Conservation (phyloP, 2,888 invertebrate genomes). For the Aphidoletes aphidimyza region DNA sequence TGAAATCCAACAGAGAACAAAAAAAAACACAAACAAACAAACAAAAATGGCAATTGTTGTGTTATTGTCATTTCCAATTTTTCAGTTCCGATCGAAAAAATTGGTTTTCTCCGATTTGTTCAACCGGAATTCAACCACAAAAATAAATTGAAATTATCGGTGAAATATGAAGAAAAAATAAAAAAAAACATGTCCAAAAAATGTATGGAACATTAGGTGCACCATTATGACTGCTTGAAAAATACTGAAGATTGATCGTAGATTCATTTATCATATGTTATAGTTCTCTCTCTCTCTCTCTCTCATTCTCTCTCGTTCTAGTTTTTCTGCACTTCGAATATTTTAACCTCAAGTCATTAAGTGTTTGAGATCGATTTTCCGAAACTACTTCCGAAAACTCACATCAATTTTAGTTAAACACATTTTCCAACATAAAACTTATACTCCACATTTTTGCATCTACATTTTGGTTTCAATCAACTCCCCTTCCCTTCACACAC, state of each 20-base stretch:
- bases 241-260: neutral
- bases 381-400: neutral
- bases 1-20: neutral
- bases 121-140: neutral
- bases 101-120: neutral
- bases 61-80: constrained; percentile 38
- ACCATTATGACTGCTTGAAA: neutral
- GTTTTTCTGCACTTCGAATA: too few relatives aligned
- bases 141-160: constrained; percentile 35
- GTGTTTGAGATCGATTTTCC: neutral
- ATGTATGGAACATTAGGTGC: neutral
- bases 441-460: neutral
- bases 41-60: neutral
- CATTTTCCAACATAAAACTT: constrained; percentile 4
- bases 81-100: neutral
- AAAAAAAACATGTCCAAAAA: too few relatives aligned
- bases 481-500: neutral
- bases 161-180: neutral
- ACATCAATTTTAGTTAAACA: constrained; percentile 25
- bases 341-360: too few relatives aligned
- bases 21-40: neutral
- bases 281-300: neutral
- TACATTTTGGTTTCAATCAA: neutral
- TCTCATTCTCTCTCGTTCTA: neutral
- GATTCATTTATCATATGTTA: neutral